Evolutionary conservation across 2,113 vertebrate genomes (phyloP).

Genomic region (Tor tambroides): DNA sequence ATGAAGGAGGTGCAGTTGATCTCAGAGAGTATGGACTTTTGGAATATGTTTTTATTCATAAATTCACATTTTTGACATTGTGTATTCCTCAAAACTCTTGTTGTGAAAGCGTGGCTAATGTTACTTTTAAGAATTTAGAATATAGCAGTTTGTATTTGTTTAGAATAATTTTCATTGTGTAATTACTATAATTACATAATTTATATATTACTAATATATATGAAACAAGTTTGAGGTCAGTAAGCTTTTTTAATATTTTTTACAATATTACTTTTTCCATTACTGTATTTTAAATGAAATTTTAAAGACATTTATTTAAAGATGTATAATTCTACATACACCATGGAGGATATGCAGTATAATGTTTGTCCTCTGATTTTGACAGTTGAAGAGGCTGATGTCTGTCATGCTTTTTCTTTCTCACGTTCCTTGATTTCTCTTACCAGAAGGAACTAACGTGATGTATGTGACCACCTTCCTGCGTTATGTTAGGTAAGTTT

Average conservation of each 20-base stretch:
- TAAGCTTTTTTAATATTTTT: too few species aligned
- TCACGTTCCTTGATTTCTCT: not conserved
- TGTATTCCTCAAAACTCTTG: not conserved
- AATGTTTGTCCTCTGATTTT: not conserved
- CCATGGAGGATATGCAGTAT: not conserved
- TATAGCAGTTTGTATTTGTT: not conserved
- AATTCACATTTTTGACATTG: not conserved
- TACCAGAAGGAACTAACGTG: constrained; percentile 34
- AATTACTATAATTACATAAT: not conserved
- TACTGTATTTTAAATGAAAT: not conserved
- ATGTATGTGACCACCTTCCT: constrained; percentile 69
- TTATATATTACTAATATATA: too few species aligned
- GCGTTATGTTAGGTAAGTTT: constrained; percentile 67
- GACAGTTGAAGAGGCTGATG: not conserved
- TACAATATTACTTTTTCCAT: too few species aligned
- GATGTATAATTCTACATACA: too few species aligned
- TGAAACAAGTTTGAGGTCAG: too few species aligned
- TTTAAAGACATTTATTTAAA: too few species aligned
- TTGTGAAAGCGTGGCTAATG: not conserved
- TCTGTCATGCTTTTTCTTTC: not conserved
- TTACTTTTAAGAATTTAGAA: not conserved
- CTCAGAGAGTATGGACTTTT: not conserved
- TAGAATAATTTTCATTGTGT: too few species aligned
- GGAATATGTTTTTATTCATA: not conserved
- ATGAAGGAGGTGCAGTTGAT: not conserved